These are phyloP conservation scores for Sympetrum striolatum DNA, from an alignment of 2,888 invertebrate species.

Conservation along the genomic window DNA sequence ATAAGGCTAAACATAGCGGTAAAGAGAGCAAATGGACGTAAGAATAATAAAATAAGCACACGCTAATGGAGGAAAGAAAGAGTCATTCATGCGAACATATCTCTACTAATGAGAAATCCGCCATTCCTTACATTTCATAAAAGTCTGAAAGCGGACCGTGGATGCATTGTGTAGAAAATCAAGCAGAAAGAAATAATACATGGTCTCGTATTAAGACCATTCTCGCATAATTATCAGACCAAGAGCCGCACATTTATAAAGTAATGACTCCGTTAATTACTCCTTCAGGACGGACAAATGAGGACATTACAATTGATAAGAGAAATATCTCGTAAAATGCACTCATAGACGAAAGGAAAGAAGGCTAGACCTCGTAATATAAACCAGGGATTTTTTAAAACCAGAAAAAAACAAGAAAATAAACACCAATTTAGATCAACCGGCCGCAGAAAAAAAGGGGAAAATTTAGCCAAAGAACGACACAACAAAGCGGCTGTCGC, in stretches of 20 bases:
- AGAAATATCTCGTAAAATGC: background rate
- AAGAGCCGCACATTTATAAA: background rate
- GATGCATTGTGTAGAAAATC: background rate
- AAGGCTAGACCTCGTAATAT: background rate
- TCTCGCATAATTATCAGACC: background rate
- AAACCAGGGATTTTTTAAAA: background rate
- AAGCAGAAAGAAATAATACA: background rate
- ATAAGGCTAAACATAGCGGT: too few relatives aligned
- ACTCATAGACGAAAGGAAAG: background rate
- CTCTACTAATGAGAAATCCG: background rate
- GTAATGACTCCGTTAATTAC: background rate
- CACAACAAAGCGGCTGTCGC: background rate
- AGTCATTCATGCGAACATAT: background rate
- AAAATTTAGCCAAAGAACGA: background rate
- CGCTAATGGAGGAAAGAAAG: background rate
- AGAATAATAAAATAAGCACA: background rate
- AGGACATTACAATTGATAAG: background rate
- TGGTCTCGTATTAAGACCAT: background rate
- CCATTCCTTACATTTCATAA: background rate
- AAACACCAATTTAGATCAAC: background rate
- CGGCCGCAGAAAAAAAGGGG: background rate
- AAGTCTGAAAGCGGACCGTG: background rate
- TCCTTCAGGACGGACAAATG: background rate
- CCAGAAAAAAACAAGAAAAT: background rate
- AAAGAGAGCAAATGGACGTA: background rate